A percentile compares a stretch with the other conserved stretches of the same genome.
These are phyloP conservation scores for Dasyprocta punctata DNA, from an alignment of 2,113 vertebrate species.

Conservation along the genomic window DNA sequence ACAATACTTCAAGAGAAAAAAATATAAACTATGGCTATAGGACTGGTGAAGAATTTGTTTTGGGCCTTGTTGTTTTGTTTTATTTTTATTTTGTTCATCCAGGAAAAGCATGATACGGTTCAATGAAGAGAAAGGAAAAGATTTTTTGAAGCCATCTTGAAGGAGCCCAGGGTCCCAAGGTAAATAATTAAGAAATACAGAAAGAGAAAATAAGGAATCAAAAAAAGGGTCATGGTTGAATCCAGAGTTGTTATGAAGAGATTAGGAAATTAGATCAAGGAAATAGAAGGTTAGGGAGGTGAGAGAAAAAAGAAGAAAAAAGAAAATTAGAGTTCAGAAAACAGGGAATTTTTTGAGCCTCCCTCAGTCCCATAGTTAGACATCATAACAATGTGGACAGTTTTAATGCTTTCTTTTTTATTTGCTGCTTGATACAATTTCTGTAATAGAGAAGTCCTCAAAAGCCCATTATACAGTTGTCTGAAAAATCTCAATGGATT, in stretches of 20 bases:
- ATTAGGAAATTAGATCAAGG: neutral
- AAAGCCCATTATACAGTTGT: neutral
- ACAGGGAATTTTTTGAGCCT: neutral
- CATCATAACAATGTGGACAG: neutral
- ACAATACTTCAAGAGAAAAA: neutral
- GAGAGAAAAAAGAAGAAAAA: neutral
- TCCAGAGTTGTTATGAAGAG: neutral
- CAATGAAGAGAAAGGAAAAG: neutral
- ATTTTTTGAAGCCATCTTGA: conserved; percentile 8
- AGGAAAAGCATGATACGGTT: neutral
- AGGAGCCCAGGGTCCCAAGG: neutral
- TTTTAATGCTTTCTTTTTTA: neutral
- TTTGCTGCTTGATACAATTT: neutral
- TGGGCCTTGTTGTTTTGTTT: neutral
- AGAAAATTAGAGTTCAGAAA: neutral
- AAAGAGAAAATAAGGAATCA: neutral
- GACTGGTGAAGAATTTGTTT: neutral
- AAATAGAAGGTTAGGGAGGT: neutral
- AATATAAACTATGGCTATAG: neutral
- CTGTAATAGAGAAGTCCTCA: neutral
- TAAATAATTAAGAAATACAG: neutral
- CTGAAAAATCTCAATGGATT: neutral
- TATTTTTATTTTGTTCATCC: neutral
- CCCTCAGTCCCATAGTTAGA: neutral
- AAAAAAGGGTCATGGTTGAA: neutral